Evolutionary conservation across 2,888 invertebrate species (phyloP), one percentile per base, ranked within the genome.

Genomic region (Leptopilina drosophilae): DNA sequence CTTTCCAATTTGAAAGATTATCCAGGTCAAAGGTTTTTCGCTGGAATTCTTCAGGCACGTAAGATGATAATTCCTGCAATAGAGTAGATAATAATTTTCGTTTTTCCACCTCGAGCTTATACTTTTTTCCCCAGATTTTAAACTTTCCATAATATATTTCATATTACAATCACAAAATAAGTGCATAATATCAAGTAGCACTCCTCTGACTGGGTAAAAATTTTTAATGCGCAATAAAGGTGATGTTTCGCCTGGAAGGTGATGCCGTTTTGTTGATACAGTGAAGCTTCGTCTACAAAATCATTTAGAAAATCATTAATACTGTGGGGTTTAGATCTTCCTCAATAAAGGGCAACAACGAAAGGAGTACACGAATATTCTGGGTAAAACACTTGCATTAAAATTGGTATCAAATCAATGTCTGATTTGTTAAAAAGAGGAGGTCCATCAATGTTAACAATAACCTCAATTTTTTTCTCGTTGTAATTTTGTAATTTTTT

Each of bases 41-140:
- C 65, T 86, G 84, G 79, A 86, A 85, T 78, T 86, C 84, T 14
- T 65, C 64, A 26, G 85, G 81, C 11, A 87, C 79, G 77, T 82
- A 73, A 49, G n/a, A 12, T 49, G 80, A 56, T 20, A 84, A 76
- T 15, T 53, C 65, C 15, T 77, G 59, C 77, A 82, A 79, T 20
- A 76, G 15, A 33, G 69, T 12, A 26, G 80, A 67, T 9, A 81
- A 26, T 56, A 75, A 15, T 53, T 67, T 65, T 33, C 59, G 4
- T 15, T 79, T 67, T 78, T 73, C 49, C 56, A 77, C 12, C n/a
- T 8, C 40, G 33, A 81, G 33, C 46, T 62, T 66, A 69, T 67
- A 59, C 40, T 40, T 73, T n/a, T 67, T 15, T 15, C 46, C 3
- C 42, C 42, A 15, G n/a, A 20, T 42, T n/a, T 42, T 15, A 67